Evolutionary conservation across 2,113 vertebrate species (phyloP), one percentile per base, ranked within the genome.

Genomic region (Oryzias curvinotus): DNA sequence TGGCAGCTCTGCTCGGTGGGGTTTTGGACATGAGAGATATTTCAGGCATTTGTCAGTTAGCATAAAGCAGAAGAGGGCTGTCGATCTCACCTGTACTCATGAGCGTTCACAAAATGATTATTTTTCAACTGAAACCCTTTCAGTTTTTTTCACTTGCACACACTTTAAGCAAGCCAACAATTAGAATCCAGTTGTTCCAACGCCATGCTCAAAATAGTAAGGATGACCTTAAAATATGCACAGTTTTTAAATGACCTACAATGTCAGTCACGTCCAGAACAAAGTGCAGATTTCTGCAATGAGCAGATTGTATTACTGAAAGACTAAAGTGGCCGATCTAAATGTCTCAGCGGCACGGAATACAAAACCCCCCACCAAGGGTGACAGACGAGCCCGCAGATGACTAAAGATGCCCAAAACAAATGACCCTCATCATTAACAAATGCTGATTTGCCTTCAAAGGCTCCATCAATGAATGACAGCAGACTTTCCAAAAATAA

Each of bases 391-490:
- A 76, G 25, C 68, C 62, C 61, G 14, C 56, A 68, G 71, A 86
- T 65, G 71, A 85, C 58, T 21, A 13, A 76, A 84, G 68, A 77
- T 77, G 73, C 73, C 83, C 65, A 71, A 45, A 78, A 84, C 77
- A 67, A 81, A 78, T 85, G 75, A 80, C 77, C 75, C 73, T 72
- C 80, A 82, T 83, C 74, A 73, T 79, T 83, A 83, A 69, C 73
- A 79, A 74, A 84, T 78, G 71, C 68, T 47, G 73, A 78, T 82
- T 84, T 82, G 72, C 79, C 81, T 80, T 52, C 59, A 52, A 65
- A 76, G 76, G 76, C 71, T 69, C 63, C 65, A 71, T 75, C 65
- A 81, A 82, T 79, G 77, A 80, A 77, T 80, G 81, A 85, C 76
- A 71, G 71, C 19, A 36, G 23, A 74, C 76, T 52, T 73, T 62